A percentile compares a stretch with the other conserved stretches of the same genome.
phyloP scores from a whole-genome alignment of 1,140 invertebrate species.

The Aporrectodea caliginosa region DNA sequence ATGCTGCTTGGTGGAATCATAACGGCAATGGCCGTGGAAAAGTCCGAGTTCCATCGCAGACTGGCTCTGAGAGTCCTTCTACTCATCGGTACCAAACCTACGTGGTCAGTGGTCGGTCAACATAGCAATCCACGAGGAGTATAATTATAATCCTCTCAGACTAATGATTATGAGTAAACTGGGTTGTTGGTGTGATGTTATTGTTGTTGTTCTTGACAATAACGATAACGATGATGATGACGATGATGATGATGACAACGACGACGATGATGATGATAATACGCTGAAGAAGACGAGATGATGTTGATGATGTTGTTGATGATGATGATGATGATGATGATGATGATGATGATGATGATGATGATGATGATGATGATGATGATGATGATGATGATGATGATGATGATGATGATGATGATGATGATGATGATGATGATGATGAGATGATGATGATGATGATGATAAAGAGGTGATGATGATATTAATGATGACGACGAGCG shows the following conservation, averaged over 20 bases:
- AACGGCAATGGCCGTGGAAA: slow-evolving; percentile 9
- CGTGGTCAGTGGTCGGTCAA: slow-evolving; percentile 30
- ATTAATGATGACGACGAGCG: neutral
- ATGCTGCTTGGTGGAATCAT: slow-evolving; percentile 12
- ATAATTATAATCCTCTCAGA: slow-evolving; percentile 15
- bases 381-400: neutral
- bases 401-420: neutral
- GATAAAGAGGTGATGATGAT: neutral
- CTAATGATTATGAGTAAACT: no score
- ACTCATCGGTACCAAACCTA: neutral
- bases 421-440: neutral
- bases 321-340: slow-evolving; percentile 6
- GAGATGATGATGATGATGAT: neutral
- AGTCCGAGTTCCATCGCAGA: neutral
- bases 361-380: neutral
- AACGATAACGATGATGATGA: slow-evolving; percentile 21
- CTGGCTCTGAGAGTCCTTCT: slow-evolving; percentile 7
- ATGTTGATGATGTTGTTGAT: slow-evolving; percentile 17
- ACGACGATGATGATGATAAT: slow-evolving; percentile 19
- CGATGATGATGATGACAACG: slow-evolving; percentile 20
- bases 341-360: neutral
- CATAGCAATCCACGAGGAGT: neutral
- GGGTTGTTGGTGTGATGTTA: no score
- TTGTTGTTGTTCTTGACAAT: slow-evolving; percentile 22
- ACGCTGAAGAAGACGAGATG: neutral